Percentiles rank a stretch among this genome's conserved stretches.
Conservation (phyloP, 1,140 invertebrate genomes). For the Drusus annulatus region DNA sequence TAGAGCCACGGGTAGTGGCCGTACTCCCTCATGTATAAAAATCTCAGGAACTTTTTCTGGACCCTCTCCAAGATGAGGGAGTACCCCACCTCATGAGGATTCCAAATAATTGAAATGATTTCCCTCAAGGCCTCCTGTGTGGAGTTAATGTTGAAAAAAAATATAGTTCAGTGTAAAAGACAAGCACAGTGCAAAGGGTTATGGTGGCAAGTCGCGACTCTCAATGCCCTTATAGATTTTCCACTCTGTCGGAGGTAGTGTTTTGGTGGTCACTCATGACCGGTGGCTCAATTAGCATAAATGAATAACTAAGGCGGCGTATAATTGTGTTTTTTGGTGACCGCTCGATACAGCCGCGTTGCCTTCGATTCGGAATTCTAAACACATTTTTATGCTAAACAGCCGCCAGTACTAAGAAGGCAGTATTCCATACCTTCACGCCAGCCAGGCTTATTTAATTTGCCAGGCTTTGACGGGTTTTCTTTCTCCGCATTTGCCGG, state of each 20-base stretch:
- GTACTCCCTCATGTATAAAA: no score
- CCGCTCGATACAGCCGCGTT: not conserved
- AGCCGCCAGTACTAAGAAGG: conserved; percentile 2
- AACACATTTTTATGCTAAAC: conserved; percentile 56
- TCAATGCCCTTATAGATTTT: conserved; percentile 3
- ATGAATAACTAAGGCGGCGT: conserved; percentile 54
- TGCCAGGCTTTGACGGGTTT: not conserved
- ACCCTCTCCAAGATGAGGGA: no score
- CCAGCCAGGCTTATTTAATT: not conserved
- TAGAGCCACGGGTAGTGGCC: no score
- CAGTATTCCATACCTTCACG: conserved; percentile 14
- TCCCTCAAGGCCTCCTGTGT: no score
- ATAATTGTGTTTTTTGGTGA: conserved; percentile 59
- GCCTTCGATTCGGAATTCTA: conserved; percentile 34
- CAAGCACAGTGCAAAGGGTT: no score
- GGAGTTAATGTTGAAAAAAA: no score
- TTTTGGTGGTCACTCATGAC: conserved; percentile 1
- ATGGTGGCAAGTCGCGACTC: not conserved
- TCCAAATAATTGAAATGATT: no score
- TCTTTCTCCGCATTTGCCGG: not conserved
- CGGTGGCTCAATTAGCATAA: conserved; percentile 53
- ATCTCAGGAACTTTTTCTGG: no score
- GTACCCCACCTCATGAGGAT: no score
- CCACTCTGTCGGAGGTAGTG: not conserved
- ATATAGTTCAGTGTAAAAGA: no score